Conservation (phyloP, 2,113 vertebrate species). For the Calyptomena viridis region DNA sequence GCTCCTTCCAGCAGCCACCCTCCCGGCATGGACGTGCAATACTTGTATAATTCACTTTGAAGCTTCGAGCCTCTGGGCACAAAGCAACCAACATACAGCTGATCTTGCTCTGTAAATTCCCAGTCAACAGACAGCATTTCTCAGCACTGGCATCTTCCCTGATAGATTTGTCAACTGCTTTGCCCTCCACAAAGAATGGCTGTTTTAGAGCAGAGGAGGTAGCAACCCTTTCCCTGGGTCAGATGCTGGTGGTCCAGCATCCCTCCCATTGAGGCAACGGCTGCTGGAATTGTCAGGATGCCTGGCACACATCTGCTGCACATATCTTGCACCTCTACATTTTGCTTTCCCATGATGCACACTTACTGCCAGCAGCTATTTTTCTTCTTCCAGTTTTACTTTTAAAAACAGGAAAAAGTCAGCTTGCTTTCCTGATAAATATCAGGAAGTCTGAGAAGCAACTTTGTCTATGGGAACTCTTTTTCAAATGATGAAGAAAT, state of each 20-base stretch:
- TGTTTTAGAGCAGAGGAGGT: background rate
- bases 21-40: background rate
- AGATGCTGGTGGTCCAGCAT: background rate
- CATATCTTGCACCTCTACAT: background rate
- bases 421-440: background rate
- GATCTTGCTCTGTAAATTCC: background rate
- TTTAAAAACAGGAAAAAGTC: background rate
- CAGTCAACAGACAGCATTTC: background rate
- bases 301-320: background rate
- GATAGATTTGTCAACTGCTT: background rate
- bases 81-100: background rate
- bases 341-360: background rate
- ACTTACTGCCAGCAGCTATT: background rate
- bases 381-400: background rate
- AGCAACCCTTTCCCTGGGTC: background rate
- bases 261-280: background rate
- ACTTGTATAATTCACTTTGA: slow-evolving; percentile 29
- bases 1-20: slow-evolving; percentile 11
- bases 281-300: background rate
- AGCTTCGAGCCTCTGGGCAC: background rate
- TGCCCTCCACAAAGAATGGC: accelerated
- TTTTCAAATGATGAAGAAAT: background rate
- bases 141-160: background rate
- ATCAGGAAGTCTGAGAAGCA: background rate
- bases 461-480: background rate